A percentile compares a stretch with the other conserved stretches of the same genome.
These are phyloP conservation scores for Conops quadrifasciatus DNA, from an alignment of 2,888 invertebrate species.

Conservation along the genomic window DNA sequence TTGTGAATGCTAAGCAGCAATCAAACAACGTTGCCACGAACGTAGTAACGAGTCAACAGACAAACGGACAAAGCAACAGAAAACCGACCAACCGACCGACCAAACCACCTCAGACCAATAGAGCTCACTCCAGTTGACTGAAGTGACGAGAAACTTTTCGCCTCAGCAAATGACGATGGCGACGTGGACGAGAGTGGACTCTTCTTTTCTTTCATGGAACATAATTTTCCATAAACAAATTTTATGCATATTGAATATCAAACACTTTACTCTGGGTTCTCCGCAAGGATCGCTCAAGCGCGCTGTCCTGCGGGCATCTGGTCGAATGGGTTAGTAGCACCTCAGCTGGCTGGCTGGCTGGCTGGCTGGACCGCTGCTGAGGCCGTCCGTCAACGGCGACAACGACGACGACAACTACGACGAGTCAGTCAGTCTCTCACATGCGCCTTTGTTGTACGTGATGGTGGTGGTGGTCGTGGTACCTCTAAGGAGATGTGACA, in stretches of 20 bases:
- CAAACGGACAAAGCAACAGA: neutral
- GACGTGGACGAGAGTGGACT: neutral
- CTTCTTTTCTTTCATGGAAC: constrained; percentile 17
- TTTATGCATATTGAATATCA: constrained; percentile 32
- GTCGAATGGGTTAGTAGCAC: constrained; percentile 8
- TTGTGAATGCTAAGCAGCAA: neutral
- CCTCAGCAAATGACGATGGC: constrained; percentile 7
- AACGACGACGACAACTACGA: too few relatives aligned
- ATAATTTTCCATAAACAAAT: constrained; percentile 33
- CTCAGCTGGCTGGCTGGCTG: constrained; percentile 19
- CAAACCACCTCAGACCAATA: neutral
- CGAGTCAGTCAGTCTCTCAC: too few relatives aligned
- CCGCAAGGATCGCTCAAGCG: constrained; percentile 7
- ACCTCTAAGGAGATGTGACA: too few relatives aligned
- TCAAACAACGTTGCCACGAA: neutral
- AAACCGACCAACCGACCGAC: neutral
- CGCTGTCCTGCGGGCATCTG: constrained; percentile 2
- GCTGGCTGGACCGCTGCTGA: too few relatives aligned
- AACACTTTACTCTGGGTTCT: neutral
- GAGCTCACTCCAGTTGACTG: neutral
- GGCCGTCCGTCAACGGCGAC: too few relatives aligned
- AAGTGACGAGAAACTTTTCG: constrained; percentile 22
- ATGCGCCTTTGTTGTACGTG: too few relatives aligned
- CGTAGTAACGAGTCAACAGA: too few relatives aligned
- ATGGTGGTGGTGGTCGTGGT: too few relatives aligned